Percentiles rank a stretch among this genome's conserved stretches.
Evolutionary conservation across 2,797 vertebrate genomes (phyloP).

Genomic region (Lepilemur ruficaudatus): DNA sequence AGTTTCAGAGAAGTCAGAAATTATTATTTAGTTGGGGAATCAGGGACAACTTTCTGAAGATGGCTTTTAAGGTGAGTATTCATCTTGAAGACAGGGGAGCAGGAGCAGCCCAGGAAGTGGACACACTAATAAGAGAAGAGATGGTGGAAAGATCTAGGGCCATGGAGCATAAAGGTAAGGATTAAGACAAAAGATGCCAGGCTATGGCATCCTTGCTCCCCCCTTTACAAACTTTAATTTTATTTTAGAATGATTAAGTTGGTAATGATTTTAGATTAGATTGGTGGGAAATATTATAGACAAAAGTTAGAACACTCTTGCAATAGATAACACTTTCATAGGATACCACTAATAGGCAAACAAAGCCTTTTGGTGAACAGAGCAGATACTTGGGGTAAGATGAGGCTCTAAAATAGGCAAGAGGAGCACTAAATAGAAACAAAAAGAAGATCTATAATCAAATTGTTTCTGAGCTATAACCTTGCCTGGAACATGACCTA

Average conservation of each 20-base stretch:
- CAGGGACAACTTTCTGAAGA: neutral
- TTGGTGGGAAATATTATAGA: neutral
- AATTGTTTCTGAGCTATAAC: neutral
- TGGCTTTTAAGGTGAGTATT: neutral
- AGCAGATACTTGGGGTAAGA: neutral
- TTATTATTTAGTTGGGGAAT: neutral
- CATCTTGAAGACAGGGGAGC: neutral
- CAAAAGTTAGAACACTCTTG: neutral
- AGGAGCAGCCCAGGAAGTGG: neutral
- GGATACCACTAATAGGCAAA: neutral
- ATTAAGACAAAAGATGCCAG: neutral
- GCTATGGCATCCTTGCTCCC: neutral
- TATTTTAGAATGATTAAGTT: neutral
- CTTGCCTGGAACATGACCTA: neutral
- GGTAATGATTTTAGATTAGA: neutral
- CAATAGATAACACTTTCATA: neutral
- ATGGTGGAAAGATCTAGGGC: neutral
- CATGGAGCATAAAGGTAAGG: neutral
- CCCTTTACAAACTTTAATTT: neutral
- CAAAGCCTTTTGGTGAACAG: neutral
- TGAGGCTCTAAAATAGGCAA: neutral
- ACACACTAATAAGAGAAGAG: neutral
- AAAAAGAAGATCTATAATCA: neutral
- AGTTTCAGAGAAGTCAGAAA: neutral
- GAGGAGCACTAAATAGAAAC: neutral